These are phyloP conservation scores for Xylota segnis DNA, from an alignment of 2,888 invertebrate genomes.

Conservation along the genomic window DNA sequence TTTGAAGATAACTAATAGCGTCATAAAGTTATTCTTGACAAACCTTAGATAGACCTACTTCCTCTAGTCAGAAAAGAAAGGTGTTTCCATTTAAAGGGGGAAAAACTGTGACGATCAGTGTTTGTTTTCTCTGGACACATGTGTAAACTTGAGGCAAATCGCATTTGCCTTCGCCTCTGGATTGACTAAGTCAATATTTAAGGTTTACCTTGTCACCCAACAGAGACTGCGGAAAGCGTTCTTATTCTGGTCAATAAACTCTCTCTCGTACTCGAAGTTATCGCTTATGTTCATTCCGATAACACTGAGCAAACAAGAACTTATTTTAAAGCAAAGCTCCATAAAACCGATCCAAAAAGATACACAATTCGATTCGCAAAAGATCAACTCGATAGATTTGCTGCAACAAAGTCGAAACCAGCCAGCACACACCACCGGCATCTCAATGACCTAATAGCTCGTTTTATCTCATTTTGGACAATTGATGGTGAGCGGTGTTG, in stretches of 20 bases:
- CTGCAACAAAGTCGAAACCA: constrained; percentile 39
- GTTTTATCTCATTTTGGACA: constrained; percentile 71
- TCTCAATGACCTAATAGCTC: constrained; percentile 68
- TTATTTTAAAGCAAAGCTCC: not conserved
- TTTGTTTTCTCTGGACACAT: constrained; percentile 14
- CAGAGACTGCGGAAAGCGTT: not conserved
- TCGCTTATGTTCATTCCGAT: constrained; percentile 29
- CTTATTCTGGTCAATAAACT: constrained; percentile 44
- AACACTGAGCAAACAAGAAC: constrained; percentile 34
- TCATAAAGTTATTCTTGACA: constrained; percentile 2
- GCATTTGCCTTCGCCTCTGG: constrained; percentile 27
- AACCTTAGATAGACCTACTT: constrained; percentile 15
- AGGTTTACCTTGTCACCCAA: constrained; percentile 1
- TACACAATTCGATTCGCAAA: not conserved
- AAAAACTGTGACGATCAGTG: not conserved
- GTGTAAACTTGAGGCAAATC: not conserved
- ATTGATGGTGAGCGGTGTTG: constrained; percentile 53
- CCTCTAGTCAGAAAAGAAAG: not conserved
- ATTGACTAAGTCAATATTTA: constrained; percentile 53
- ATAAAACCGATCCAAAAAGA: not conserved
- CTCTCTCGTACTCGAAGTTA: constrained; percentile 9
- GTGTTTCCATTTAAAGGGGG: constrained; percentile 2
- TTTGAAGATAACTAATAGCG: not conserved
- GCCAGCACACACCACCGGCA: constrained; percentile 5
- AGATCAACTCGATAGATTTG: constrained; percentile 42